Conservation (phyloP, 2,888 invertebrate genomes). For the Coenonympha arcania region DNA sequence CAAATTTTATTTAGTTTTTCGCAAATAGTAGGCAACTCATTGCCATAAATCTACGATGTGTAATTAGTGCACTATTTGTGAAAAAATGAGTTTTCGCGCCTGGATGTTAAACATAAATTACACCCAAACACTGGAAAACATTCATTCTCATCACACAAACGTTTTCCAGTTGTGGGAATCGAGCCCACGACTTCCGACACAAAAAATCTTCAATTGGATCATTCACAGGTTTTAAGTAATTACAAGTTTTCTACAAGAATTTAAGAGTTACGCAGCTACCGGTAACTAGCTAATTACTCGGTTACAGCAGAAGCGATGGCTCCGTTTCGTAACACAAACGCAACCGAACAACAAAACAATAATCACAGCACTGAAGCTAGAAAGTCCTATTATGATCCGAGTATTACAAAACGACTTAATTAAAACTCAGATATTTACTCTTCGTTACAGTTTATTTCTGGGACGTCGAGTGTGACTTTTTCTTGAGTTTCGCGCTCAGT, state of each 20-base stretch:
- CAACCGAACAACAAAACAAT: neutral
- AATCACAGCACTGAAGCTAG: neutral
- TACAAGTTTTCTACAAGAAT: neutral
- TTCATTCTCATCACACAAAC: too few relatives aligned
- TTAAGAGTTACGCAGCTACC: neutral
- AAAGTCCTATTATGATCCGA: constrained; percentile 2
- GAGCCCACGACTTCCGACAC: too few relatives aligned
- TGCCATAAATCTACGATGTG: too few relatives aligned
- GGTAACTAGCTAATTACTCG: neutral
- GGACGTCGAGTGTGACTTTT: constrained; percentile 48
- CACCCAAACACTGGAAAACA: too few relatives aligned
- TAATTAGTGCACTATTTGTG: too few relatives aligned
- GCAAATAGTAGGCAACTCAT: too few relatives aligned
- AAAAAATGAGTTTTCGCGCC: too few relatives aligned
- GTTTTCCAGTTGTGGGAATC: too few relatives aligned
- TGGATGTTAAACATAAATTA: too few relatives aligned
- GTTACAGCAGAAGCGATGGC: constrained; percentile 3
- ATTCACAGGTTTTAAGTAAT: neutral
- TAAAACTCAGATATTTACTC: constrained; percentile 44
- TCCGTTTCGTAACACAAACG: neutral
- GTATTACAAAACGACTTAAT: constrained; percentile 1
- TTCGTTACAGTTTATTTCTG: constrained; percentile 40
- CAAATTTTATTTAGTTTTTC: too few relatives aligned
- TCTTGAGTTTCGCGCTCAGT: constrained; percentile 34
- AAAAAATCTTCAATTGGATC: too few relatives aligned